These are phyloP conservation scores for Phortica okadai DNA, from an alignment of 2,888 invertebrate species.

Conservation along the genomic window DNA sequence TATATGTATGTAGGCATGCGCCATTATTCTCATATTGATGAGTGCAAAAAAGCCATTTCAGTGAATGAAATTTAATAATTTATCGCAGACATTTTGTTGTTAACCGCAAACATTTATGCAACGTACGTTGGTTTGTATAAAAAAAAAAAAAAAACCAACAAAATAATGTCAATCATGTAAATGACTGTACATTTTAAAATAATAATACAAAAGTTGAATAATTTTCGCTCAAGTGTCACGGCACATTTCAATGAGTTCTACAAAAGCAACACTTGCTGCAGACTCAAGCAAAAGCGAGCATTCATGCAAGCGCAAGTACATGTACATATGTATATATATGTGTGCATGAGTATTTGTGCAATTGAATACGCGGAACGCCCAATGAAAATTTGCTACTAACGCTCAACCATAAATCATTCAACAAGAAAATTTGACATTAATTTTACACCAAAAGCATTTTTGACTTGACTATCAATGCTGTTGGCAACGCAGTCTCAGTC, in stretches of 20 bases:
- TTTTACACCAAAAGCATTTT: slow-evolving; percentile 50
- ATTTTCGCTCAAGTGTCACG: too few relatives aligned
- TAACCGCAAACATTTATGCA: background rate
- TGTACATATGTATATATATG: too few relatives aligned
- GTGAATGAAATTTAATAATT: background rate
- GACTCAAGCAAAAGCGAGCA: too few relatives aligned
- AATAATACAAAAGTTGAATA: background rate
- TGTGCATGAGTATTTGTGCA: slow-evolving; percentile 37
- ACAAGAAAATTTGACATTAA: slow-evolving; percentile 63
- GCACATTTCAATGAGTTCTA: too few relatives aligned
- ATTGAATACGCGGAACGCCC: slow-evolving; percentile 62
- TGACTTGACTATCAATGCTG: background rate
- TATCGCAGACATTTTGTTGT: background rate
- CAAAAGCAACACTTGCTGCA: too few relatives aligned
- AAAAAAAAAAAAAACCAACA: too few relatives aligned
- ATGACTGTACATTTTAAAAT: background rate
- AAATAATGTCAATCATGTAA: background rate
- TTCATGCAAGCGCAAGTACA: too few relatives aligned
- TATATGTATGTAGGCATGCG: background rate
- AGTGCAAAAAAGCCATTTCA: background rate
- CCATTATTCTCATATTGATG: background rate
- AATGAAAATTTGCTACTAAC: slow-evolving; percentile 47
- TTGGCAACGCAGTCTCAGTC: background rate
- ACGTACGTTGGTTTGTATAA: background rate
- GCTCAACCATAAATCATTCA: slow-evolving; percentile 66